Conservation (phyloP, 2,113 vertebrate species). For the Pollimyrus isidori region DNA sequence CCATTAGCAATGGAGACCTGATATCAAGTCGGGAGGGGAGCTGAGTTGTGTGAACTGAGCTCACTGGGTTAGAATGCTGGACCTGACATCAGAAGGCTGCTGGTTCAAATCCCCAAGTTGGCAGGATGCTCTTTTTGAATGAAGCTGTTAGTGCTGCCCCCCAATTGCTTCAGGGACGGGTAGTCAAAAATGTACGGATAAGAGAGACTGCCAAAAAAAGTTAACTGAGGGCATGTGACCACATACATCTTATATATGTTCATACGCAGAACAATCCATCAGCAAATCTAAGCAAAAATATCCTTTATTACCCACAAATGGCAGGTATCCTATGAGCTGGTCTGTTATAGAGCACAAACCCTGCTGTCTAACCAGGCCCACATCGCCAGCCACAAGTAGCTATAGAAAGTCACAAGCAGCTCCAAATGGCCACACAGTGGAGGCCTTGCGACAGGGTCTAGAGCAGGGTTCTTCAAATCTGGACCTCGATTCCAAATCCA, state of each 20-base stretch:
- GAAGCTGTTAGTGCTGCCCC: background rate
- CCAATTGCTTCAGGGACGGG: background rate
- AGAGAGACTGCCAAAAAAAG: background rate
- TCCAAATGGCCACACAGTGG: background rate
- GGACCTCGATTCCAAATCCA: too few species aligned
- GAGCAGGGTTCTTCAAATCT: too few species aligned
- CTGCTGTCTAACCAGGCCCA: background rate
- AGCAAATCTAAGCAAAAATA: background rate
- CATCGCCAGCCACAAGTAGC: background rate
- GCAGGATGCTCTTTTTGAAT: background rate
- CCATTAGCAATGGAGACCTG: background rate
- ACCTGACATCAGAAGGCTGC: background rate
- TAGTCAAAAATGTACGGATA: background rate
- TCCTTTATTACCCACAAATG: background rate
- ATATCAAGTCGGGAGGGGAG: background rate
- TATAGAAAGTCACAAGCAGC: too few species aligned
- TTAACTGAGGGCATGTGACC: background rate
- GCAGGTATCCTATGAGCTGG: background rate
- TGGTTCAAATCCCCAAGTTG: background rate
- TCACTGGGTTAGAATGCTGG: background rate
- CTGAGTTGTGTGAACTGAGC: background rate
- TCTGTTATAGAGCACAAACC: background rate
- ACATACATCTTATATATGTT: background rate
- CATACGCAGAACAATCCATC: background rate
- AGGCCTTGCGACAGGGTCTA: background rate